These are phyloP conservation scores for Diplodus sargus DNA, from an alignment of 2,797 vertebrate species.

Conservation along the genomic window DNA sequence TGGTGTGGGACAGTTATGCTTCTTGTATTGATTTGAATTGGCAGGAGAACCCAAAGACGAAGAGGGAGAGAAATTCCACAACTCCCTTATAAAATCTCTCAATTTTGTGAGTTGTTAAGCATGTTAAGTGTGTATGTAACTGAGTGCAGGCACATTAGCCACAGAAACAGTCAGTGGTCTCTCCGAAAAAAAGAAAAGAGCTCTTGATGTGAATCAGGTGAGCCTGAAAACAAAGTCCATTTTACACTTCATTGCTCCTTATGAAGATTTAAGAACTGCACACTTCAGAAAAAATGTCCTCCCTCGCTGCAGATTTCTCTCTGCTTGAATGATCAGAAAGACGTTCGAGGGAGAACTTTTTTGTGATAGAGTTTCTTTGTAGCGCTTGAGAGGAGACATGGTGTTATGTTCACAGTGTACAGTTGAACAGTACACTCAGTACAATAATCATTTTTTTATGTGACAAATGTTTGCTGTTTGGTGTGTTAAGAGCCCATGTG, in stretches of 20 bases:
- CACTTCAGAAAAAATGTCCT: constrained; percentile 36
- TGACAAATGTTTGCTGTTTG: not conserved
- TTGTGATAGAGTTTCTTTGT: constrained; percentile 13
- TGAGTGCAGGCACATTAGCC: constrained; percentile 5
- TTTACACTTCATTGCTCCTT: constrained; percentile 45
- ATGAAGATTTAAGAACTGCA: constrained; percentile 26
- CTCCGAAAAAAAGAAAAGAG: not conserved
- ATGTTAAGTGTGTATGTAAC: not conserved
- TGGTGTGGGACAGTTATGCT: no score
- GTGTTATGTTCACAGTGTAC: not conserved
- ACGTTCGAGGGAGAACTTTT: constrained; percentile 1
- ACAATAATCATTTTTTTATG: no score
- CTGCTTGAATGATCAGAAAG: constrained; percentile 21
- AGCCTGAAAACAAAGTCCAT: constrained; percentile 43
- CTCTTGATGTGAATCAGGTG: constrained; percentile 16
- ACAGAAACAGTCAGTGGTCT: constrained; percentile 5
- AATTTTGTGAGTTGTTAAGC: no score
- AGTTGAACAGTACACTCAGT: no score
- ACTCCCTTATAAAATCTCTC: no score
- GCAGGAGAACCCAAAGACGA: no score
- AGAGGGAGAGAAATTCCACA: no score
- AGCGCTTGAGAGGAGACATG: not conserved
- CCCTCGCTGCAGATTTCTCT: constrained; percentile 23
- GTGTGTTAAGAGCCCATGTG: not conserved
- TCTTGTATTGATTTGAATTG: no score